A percentile compares a stretch with the other conserved stretches of the same genome.
phyloP scores from a whole-genome alignment of 2,113 vertebrate species.

The Propithecus coquereli region DNA sequence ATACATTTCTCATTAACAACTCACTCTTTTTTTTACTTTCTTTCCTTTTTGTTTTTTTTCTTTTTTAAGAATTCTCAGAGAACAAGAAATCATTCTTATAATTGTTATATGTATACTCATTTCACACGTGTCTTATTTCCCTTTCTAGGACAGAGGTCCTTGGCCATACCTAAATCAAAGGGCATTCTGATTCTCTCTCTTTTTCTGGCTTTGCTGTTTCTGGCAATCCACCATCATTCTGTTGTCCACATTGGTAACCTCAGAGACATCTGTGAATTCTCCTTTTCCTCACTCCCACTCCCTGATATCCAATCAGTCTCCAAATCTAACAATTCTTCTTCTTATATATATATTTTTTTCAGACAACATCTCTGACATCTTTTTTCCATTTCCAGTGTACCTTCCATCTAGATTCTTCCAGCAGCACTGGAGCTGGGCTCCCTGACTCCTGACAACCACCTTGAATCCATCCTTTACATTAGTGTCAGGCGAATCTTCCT shows the following conservation, averaged over 20 bases:
- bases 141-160: not conserved
- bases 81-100: not conserved
- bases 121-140: not conserved
- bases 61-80: too few relatives aligned
- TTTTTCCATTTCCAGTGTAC: not conserved
- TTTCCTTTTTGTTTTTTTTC: too few relatives aligned
- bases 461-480: not conserved
- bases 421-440: not conserved
- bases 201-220: not conserved
- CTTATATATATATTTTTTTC: not conserved
- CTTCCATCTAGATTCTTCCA: not conserved
- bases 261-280: not conserved
- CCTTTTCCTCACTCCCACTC: not conserved
- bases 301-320: not conserved
- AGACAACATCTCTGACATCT: not conserved
- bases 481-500: not conserved
- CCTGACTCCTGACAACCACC: not conserved
- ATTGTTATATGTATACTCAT: not conserved
- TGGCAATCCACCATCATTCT: not conserved
- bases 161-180: not conserved
- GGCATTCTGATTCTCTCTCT: not conserved
- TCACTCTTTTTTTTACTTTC: too few relatives aligned
- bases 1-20: not conserved
- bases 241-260: not conserved
- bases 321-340: not conserved